Evolutionary conservation across 2,888 invertebrate genomes (phyloP).

Genomic region (Tridacna crocea): DNA sequence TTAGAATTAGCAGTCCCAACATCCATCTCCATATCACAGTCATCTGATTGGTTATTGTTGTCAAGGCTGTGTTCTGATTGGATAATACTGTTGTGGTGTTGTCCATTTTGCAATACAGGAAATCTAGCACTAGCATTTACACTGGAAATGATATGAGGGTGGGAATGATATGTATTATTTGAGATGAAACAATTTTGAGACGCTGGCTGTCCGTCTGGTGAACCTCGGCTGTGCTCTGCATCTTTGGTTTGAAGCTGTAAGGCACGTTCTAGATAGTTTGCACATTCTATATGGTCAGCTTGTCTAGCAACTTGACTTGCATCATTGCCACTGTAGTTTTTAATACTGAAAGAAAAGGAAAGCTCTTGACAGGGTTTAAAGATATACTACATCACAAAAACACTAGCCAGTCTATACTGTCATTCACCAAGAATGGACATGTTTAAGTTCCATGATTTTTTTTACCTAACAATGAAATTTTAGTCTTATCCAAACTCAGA

Average conservation of each 20-base stretch:
- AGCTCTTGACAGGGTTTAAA: too few species aligned
- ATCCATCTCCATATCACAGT: slow-evolving; percentile 67
- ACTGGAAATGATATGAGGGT: slow-evolving; percentile 44
- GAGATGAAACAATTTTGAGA: slow-evolving; percentile 45
- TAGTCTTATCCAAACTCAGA: too few species aligned
- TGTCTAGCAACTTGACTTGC: slow-evolving; percentile 73
- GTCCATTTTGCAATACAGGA: slow-evolving; percentile 10
- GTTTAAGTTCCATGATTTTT: too few species aligned
- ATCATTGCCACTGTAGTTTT: slow-evolving; percentile 74
- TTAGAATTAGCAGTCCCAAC: slow-evolving; percentile 13
- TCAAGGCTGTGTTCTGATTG: slow-evolving; percentile 7
- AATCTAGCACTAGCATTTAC: slow-evolving; percentile 8
- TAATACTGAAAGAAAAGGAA: slow-evolving; percentile 68
- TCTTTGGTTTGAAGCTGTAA: slow-evolving; percentile 60
- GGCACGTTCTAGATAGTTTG: slow-evolving; percentile 71
- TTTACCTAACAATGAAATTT: too few species aligned
- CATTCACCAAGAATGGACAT: too few species aligned
- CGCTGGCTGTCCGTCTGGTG: slow-evolving; percentile 37
- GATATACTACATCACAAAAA: too few species aligned
- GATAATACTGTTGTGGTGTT: neutral
- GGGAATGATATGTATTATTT: slow-evolving; percentile 59
- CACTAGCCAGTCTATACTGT: too few species aligned
- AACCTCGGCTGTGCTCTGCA: slow-evolving; percentile 32
- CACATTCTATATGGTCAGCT: slow-evolving; percentile 73
- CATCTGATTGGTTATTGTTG: slow-evolving; percentile 53